Base-by-base conservation (phyloP, 2,113 vertebrate genomes). In the Psammodynastes pulverulentus region DNA sequence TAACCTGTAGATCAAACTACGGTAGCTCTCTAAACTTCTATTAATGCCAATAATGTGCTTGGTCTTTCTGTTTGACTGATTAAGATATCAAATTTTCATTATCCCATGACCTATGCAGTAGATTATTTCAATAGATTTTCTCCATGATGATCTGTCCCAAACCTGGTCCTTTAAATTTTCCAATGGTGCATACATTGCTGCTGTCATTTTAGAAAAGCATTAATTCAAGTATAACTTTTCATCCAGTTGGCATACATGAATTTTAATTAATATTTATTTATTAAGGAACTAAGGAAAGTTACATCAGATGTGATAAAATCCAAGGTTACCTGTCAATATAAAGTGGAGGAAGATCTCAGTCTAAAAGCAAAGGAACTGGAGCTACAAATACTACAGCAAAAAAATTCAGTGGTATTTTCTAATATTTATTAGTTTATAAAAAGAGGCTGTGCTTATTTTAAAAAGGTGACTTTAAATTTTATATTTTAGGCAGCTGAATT, bases 221-320 rank as follows among this genome's bases (percentile, higher is more conserved):
- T 90, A 92, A 90, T 95, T 85, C 88, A 29, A 91, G 89, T 79
- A 94, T 56, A 93, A 95, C 95, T 95, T 52, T 95, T 95, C 95
- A 56, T 96, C 95, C 94, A 95, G 93, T 93, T 97, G 96, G 96
- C 95, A 51, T 91, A 49, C 94, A 93, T 96, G 95, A 94, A 95
- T 91, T 97, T 97, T 97, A 97, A 96, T 96, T 94, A 0, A 15
- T 95, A 91, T 96, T 97, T 97, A 94, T 95, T 96, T 95, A 93
- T 97, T 96, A 96, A 99, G 99, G 98, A 99, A 93, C 90, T 99
- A 94, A 98, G 98, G 95, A 98, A 97, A 95, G 94, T 98, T 95
- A 98, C 97, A 93, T 96, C 97, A 94, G 97, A 98, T 93, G 96
- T 99, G 95, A 97, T 98, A 93, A 98, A 98, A 94, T 97, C 96